These are phyloP conservation scores for Fistularia tabacaria DNA, from an alignment of 2,797 vertebrate genomes.

Conservation along the genomic window DNA sequence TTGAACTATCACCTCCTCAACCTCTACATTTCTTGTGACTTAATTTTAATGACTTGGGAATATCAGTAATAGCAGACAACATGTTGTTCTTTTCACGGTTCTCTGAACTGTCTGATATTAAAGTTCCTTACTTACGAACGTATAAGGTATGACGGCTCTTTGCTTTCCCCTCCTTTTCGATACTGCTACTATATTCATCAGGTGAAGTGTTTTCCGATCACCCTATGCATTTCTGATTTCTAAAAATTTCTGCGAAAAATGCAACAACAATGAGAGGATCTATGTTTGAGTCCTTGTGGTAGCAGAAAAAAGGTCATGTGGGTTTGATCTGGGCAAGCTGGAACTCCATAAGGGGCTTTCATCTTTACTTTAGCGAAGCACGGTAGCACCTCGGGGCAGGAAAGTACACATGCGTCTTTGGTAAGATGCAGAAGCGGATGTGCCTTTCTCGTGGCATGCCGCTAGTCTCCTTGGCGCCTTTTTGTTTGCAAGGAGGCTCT, in stretches of 20 bases:
- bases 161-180: slow-evolving; percentile 3
- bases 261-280: slow-evolving; percentile 39
- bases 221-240: too few relatives aligned
- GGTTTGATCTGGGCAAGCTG: slow-evolving; percentile 6
- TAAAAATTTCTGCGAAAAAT: slow-evolving; percentile 43
- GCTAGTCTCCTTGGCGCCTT: slow-evolving; percentile 24
- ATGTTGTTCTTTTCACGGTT: too few relatives aligned
- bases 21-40: too few relatives aligned
- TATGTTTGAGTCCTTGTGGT: slow-evolving; percentile 40
- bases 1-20: too few relatives aligned
- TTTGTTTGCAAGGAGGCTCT: slow-evolving; percentile 32
- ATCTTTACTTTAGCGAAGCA: slow-evolving; percentile 48
- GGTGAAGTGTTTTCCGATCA: slow-evolving; percentile 27
- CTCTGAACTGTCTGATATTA: too few relatives aligned
- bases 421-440: slow-evolving; percentile 21
- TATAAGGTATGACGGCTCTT: slow-evolving; percentile 1
- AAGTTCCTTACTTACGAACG: not conserved
- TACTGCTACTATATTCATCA: slow-evolving; percentile 8
- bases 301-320: slow-evolving; percentile 40
- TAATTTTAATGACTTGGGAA: too few relatives aligned
- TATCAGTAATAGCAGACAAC: too few relatives aligned
- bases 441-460: slow-evolving; percentile 38
- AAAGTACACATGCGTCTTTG: slow-evolving; percentile 18
- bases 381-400: slow-evolving; percentile 21
- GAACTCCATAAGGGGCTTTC: slow-evolving; percentile 43